Evolutionary conservation across 2,113 vertebrate species (phyloP).

Genomic region (Pseudolaguvia tuberculata): DNA sequence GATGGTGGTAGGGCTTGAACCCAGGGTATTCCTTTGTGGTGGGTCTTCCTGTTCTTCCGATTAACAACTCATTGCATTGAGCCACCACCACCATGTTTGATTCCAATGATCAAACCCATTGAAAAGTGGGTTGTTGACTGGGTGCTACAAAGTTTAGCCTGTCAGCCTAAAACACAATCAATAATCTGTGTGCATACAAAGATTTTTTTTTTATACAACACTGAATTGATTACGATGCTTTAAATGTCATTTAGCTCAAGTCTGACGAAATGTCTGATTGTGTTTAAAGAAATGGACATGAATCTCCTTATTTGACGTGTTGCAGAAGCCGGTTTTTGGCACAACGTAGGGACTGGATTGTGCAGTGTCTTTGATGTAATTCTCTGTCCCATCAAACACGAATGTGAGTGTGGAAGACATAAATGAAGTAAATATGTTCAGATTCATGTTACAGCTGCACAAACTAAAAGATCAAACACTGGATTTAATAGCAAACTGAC

Average conservation of each 20-base stretch:
- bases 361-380: constrained; percentile 43
- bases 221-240: constrained; percentile 2
- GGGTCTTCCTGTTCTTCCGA: too few species aligned
- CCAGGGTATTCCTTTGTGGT: too few species aligned
- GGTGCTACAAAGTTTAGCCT: background rate
- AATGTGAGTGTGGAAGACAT: constrained; percentile 35
- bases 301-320: constrained; percentile 27
- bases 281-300: background rate
- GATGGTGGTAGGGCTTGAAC: too few species aligned
- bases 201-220: background rate
- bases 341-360: constrained; percentile 13
- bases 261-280: constrained; percentile 20
- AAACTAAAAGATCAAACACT: constrained; percentile 45
- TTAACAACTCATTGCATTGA: too few species aligned
- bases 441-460: constrained; percentile 48
- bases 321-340: constrained; percentile 24
- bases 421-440: constrained; percentile 48
- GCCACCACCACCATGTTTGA: constrained; percentile 55
- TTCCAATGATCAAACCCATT: constrained; percentile 20
- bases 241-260: background rate
- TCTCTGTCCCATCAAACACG: constrained; percentile 39
- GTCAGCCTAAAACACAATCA: background rate
- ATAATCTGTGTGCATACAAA: background rate
- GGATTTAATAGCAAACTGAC: constrained; percentile 36
- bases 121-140: constrained; percentile 21